These are phyloP conservation scores for Pampus argenteus DNA, from an alignment of 2,797 vertebrate genomes.

Conservation along the genomic window DNA sequence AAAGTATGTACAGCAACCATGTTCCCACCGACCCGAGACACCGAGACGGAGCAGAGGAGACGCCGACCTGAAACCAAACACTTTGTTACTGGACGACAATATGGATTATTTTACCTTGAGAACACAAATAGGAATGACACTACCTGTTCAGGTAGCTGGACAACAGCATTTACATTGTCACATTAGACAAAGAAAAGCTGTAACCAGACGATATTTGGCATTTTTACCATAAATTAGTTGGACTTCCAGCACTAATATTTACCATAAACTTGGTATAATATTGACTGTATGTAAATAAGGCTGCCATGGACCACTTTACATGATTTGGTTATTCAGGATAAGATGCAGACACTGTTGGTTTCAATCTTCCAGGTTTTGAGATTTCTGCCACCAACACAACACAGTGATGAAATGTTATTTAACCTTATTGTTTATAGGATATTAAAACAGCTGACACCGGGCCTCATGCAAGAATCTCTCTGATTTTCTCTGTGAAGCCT, in stretches of 20 bases:
- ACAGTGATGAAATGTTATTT: neutral
- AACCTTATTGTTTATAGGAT: neutral
- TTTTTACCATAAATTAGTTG: too few species aligned
- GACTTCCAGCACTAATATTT: too few species aligned
- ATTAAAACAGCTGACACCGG: too few species aligned
- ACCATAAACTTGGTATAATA: too few species aligned
- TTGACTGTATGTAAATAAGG: neutral
- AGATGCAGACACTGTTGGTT: neutral
- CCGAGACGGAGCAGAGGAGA: neutral
- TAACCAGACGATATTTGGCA: neutral
- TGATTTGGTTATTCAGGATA: neutral
- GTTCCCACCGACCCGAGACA: constrained; percentile 13
- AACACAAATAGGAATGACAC: too few species aligned
- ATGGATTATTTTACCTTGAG: too few species aligned
- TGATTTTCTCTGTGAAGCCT: neutral
- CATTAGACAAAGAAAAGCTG: neutral
- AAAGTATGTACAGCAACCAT: constrained; percentile 71
- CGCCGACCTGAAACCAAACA: constrained; percentile 35
- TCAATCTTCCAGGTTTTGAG: constrained; percentile 6
- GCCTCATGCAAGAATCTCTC: neutral
- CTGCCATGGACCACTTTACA: neutral
- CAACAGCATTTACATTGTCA: neutral
- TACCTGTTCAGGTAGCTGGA: too few species aligned
- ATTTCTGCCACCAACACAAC: neutral
- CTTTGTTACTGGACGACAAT: neutral